Conservation (phyloP, 2,797 vertebrate species). For the Telmatherina bonti region DNA sequence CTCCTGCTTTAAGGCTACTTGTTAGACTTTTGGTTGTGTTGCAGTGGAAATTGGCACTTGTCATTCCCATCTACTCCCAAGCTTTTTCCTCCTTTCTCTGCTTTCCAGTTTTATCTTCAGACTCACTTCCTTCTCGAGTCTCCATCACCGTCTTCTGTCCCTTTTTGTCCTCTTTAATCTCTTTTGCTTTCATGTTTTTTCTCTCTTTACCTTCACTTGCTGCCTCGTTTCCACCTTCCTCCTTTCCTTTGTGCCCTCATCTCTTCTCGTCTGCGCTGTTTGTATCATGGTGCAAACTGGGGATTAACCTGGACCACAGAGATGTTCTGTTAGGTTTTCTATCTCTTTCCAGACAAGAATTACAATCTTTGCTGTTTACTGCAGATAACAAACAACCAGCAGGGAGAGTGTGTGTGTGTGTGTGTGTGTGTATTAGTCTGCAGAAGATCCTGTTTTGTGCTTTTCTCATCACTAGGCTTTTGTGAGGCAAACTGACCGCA, state of each 20-base stretch:
- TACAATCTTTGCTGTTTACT: slow-evolving; percentile 21
- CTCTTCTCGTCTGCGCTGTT: background rate
- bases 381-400: slow-evolving; percentile 18
- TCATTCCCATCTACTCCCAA: background rate
- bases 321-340: background rate
- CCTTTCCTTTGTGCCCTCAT: background rate
- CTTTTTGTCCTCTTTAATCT: background rate
- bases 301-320: slow-evolving; percentile 18
- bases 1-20: background rate
- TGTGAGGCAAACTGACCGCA: background rate
- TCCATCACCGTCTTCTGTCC: background rate
- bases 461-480: slow-evolving; percentile 5
- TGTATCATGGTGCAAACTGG: background rate
- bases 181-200: no score
- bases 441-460: background rate
- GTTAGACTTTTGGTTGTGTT: background rate
- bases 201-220: no score
- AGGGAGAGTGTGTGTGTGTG: background rate
- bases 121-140: background rate
- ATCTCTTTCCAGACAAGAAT: slow-evolving; percentile 1
- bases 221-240: background rate
- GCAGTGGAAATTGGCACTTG: background rate
- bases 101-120: background rate
- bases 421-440: background rate
- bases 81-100: background rate